phyloP scores from a whole-genome alignment of 2,797 vertebrate genomes.

The Tragelaphus oryx region DNA sequence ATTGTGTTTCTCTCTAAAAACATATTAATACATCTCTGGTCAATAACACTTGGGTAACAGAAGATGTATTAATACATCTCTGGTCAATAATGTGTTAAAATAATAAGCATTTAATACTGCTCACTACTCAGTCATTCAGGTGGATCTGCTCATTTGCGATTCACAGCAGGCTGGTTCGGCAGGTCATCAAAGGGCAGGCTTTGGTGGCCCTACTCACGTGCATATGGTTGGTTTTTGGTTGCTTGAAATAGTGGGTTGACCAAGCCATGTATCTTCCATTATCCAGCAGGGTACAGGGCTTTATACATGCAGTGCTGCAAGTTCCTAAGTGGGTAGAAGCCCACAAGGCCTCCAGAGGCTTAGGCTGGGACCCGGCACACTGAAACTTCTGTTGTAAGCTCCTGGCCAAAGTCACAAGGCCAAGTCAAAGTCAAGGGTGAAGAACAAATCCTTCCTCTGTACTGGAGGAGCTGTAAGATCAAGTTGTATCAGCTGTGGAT shows the following conservation, averaged over 20 bases:
- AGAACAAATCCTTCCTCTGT: background rate
- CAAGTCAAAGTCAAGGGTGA: background rate
- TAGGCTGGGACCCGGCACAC: background rate
- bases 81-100: background rate
- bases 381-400: background rate
- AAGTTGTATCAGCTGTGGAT: background rate
- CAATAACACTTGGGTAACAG: accelerated
- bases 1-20: background rate
- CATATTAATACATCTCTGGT: background rate
- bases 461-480: background rate
- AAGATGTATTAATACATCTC: background rate
- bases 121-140: background rate
- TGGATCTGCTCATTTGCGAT: background rate
- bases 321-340: background rate
- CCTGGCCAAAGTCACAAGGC: background rate
- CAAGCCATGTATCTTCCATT: background rate
- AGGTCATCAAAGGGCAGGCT: background rate
- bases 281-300: background rate
- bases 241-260: background rate
- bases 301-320: accelerated
- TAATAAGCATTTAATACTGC: background rate
- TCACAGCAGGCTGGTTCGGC: background rate
- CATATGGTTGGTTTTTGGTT: background rate
- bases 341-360: background rate
- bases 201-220: background rate